Evolutionary conservation across 1,140 invertebrate genomes (phyloP).

Genomic region (Catajapyx aquilonaris): DNA sequence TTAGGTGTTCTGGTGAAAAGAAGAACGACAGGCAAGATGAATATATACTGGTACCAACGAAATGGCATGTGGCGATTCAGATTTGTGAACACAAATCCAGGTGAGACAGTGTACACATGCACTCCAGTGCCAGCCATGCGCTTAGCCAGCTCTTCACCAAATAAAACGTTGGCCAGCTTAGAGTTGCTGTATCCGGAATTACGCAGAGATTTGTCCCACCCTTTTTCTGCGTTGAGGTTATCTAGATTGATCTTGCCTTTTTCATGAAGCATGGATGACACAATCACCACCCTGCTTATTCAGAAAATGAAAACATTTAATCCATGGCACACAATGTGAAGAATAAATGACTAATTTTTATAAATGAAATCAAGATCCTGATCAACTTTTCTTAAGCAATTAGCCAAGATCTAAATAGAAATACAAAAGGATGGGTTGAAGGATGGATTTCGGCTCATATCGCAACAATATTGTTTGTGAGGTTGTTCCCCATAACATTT

Average conservation of each 20-base stretch:
- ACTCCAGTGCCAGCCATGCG: conserved; percentile 7
- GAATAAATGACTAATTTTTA: no score
- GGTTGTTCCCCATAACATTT: no score
- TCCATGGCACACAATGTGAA: no score
- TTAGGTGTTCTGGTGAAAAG: no score
- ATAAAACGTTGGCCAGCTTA: conserved; percentile 11
- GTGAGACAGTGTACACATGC: conserved; percentile 6
- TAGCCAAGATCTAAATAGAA: no score
- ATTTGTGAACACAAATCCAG: conserved; percentile 6
- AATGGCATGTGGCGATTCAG: neutral
- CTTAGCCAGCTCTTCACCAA: conserved; percentile 9
- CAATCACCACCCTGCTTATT: conserved; percentile 6
- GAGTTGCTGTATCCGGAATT: conserved; percentile 6
- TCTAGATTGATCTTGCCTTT: conserved; percentile 2
- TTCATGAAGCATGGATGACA: conserved; percentile 1
- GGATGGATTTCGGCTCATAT: no score
- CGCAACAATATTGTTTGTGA: no score
- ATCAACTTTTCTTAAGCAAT: no score
- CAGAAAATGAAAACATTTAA: no score
- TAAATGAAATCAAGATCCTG: no score
- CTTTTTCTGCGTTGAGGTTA: conserved; percentile 5
- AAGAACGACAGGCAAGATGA: neutral
- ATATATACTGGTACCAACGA: conserved; percentile 2
- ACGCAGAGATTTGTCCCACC: no score
- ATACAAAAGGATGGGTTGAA: no score